Percentiles rank a stretch among this genome's conserved stretches.
These are phyloP conservation scores for Steatornis caripensis DNA, from an alignment of 2,113 vertebrate genomes.

Conservation along the genomic window DNA sequence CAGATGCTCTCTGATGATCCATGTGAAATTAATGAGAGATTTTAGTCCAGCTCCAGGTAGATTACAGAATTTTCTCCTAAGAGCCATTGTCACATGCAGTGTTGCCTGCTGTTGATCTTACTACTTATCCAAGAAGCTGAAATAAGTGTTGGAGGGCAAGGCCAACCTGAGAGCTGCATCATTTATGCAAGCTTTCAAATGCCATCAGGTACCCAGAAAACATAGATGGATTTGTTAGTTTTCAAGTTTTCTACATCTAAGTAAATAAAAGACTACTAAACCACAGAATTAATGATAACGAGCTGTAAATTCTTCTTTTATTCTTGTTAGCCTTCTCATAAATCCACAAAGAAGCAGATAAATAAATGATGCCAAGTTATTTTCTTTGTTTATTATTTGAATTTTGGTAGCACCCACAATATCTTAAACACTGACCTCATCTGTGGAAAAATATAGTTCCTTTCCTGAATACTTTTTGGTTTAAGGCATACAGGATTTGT, in stretches of 20 bases:
- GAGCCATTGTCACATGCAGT: not conserved
- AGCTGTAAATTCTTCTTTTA: not conserved
- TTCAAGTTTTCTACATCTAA: not conserved
- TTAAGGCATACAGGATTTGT: not conserved
- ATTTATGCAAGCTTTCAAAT: not conserved
- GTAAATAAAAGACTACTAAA: not conserved
- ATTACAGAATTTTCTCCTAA: not conserved
- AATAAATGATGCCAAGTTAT: not conserved
- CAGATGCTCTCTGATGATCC: slow-evolving; percentile 8
- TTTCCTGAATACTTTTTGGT: not conserved
- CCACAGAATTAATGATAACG: not conserved
- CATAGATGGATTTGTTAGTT: not conserved
- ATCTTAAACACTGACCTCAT: not conserved
- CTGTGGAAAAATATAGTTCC: not conserved
- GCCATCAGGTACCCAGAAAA: not conserved
- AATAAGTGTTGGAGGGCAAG: not conserved
- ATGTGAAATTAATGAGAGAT: slow-evolving; percentile 13
- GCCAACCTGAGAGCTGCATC: not conserved
- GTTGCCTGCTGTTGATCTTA: not conserved
- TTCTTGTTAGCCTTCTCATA: not conserved
- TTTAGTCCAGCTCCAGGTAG: not conserved
- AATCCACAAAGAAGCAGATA: not conserved
- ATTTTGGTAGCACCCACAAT: not conserved
- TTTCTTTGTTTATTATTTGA: not conserved
- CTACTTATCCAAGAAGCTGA: not conserved